Percentiles rank a stretch among this genome's conserved stretches.
Evolutionary conservation across 2,797 vertebrate genomes (phyloP).

Genomic region (Menidia menidia): DNA sequence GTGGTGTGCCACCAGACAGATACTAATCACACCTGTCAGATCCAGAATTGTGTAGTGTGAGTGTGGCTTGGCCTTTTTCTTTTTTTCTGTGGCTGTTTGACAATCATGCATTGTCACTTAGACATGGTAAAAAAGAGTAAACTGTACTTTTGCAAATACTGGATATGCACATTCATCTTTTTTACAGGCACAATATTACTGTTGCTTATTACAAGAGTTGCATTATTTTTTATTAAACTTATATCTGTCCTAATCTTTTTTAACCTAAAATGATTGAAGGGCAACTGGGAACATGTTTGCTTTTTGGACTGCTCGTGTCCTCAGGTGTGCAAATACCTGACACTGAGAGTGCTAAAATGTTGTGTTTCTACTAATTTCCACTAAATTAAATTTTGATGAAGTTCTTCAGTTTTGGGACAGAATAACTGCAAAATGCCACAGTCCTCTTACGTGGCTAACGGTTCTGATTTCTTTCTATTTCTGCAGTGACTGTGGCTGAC

Average conservation of each 20-base stretch:
- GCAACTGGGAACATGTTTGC: background rate
- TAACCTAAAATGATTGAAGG: background rate
- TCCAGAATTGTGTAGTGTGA: background rate
- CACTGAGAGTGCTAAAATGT: background rate
- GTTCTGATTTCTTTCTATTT: constrained; percentile 19
- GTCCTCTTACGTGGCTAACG: background rate
- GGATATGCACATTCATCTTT: background rate
- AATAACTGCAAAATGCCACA: background rate
- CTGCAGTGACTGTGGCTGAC: constrained; percentile 96
- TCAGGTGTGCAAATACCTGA: constrained; percentile 16
- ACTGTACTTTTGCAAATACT: background rate
- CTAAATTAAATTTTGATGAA: background rate
- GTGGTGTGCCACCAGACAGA: constrained; percentile 25
- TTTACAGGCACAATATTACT: background rate
- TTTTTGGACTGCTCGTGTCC: background rate
- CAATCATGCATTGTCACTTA: background rate
- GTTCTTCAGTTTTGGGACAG: background rate
- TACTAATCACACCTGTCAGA: constrained; percentile 7
- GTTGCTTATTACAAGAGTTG: constrained; percentile 7
- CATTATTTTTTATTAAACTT: background rate
- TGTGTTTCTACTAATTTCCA: constrained; percentile 18
- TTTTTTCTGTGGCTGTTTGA: constrained; percentile 7
- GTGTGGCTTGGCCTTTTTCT: background rate
- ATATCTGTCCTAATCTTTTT: background rate
- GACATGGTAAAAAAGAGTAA: constrained; percentile 18